phyloP scores from a whole-genome alignment of 2,113 vertebrate genomes.

The Lates calcarifer region DNA sequence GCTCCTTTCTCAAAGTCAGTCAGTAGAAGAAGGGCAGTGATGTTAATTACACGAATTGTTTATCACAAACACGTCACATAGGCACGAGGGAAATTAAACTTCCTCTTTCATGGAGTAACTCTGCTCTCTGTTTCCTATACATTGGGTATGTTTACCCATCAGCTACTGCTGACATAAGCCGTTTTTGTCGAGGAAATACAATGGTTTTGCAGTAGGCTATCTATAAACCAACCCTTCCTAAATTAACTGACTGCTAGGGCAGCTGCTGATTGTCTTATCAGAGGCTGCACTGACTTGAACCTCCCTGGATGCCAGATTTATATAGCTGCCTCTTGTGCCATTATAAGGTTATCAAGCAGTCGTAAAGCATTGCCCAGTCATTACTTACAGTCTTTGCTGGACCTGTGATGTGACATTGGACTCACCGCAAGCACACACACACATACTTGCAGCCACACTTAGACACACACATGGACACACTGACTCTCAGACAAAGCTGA shows the following conservation, averaged over 20 bases:
- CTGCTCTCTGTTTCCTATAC: constrained; percentile 30
- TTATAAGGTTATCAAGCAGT: constrained; percentile 83
- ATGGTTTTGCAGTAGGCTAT: constrained; percentile 31
- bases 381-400: constrained; percentile 42
- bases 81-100: constrained; percentile 32
- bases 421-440: constrained; percentile 19
- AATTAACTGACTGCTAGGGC: constrained; percentile 57
- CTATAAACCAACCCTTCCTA: constrained; percentile 40
- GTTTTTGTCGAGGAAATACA: constrained; percentile 31
- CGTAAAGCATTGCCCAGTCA: constrained; percentile 56
- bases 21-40: constrained; percentile 16
- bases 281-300: constrained; percentile 79
- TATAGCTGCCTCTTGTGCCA: constrained; percentile 81
- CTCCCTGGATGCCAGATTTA: constrained; percentile 80
- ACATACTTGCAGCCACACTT: not conserved
- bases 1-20: constrained; percentile 27
- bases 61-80: constrained; percentile 52
- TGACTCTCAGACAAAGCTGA: constrained; percentile 16
- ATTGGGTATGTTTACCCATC: constrained; percentile 36
- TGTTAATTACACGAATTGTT: constrained; percentile 48
- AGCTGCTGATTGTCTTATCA: constrained; percentile 64
- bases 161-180: constrained; percentile 20
- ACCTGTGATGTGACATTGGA: constrained; percentile 29
- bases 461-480: not conserved
- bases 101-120: constrained; percentile 38